phyloP scores from a whole-genome alignment of 2,113 vertebrate species.

The Barnardius zonarius region DNA sequence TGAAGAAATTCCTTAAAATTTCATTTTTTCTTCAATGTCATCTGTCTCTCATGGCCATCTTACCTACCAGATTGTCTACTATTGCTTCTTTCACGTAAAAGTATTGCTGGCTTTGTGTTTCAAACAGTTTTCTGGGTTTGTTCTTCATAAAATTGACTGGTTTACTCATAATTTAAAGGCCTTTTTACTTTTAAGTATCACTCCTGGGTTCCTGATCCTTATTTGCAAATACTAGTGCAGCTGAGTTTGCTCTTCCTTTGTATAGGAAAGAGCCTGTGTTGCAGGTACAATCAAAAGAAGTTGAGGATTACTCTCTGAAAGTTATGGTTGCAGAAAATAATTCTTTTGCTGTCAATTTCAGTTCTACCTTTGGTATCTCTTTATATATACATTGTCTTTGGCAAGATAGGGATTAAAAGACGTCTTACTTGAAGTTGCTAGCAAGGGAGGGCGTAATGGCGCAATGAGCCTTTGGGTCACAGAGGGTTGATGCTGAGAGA shows the following conservation, averaged over 20 bases:
- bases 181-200: not conserved
- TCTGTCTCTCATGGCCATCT: not conserved
- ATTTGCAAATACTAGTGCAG: not conserved
- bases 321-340: not conserved
- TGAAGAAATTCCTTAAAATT: not conserved
- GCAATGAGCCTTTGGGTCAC: not conserved
- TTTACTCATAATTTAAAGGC: not conserved
- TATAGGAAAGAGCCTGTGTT: not conserved
- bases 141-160: not conserved
- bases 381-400: not conserved
- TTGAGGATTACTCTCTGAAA: not conserved
- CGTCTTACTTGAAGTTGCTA: not conserved
- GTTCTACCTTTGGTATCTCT: not conserved
- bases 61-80: not conserved
- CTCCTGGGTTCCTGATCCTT: not conserved
- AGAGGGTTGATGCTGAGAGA: not conserved
- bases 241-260: not conserved
- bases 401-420: not conserved
- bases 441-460: rapidly evolving
- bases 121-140: not conserved
- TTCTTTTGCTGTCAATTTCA: not conserved
- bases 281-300: not conserved
- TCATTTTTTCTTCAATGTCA: not conserved
- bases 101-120: not conserved
- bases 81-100: not conserved